Base-by-base conservation (phyloP, 1,140 invertebrate genomes). In the Drosophila virilis region DNA sequence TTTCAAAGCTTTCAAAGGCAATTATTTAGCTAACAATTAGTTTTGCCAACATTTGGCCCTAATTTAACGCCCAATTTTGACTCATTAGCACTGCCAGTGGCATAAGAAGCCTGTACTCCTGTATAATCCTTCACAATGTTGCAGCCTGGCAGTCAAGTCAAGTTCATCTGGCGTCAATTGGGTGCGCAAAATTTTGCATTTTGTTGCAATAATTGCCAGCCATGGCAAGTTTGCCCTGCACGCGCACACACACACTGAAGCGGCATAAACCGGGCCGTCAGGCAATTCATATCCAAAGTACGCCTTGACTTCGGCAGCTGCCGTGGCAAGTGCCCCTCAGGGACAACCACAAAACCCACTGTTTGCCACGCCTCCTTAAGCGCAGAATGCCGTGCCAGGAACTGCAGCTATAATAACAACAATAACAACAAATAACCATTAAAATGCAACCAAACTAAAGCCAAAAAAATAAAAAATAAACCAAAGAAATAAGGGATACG, bases 361-460 rank as follows among this genome's bases (percentile, higher is more conserved):
- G 48, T 7, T 52, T 6, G 32, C 12, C 6, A 38, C 48, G 17
- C 51, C 50, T 75, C 59, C 78, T 78, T 76, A 76, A 85, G 82
- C 64, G 68, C 57, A 62, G 54, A 76, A 88, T 88, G 66, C 65
- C 82, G 83, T 86, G 83, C 71, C 64, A 68, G 65, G 64, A 51
- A 61, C 50, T 35, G 28, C 33, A 22, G 62, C 43, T 42, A 51
- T 51, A 43, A 43, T 17, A 59, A 38, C 40, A 68, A 73, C 40
- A 59, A 46, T 15, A 78, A 59, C 40, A 72, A 79, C 73, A 76
- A 72, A 61, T 50, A 60, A 68, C 73, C 69, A 77, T 85, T 74
- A 85, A 84, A 84, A 64, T 40, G 46, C 70, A 60, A 35, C 9
- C 55, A 81, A 78, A 61, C 46, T 62, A 15, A 60, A 45, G 17